phyloP scores from a whole-genome alignment of 2,888 invertebrate species.

The Eristalinus sepulchralis region DNA sequence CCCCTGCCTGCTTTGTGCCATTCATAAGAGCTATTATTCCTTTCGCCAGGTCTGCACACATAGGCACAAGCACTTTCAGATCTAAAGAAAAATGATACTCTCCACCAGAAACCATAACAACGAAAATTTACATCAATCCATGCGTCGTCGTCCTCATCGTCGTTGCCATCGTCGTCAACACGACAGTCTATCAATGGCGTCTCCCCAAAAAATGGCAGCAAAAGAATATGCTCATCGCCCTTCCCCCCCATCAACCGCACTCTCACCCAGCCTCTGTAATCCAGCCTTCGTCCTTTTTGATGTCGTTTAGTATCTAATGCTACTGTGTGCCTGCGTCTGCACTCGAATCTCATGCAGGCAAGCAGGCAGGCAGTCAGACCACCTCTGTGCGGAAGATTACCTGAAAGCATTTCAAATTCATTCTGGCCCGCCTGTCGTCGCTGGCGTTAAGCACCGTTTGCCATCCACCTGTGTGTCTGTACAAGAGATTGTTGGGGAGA shows the following conservation, averaged over 20 bases:
- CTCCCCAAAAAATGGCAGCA: not conserved
- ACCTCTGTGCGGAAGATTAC: slow-evolving; percentile 55
- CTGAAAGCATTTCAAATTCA: slow-evolving; percentile 53
- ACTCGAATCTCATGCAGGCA: slow-evolving; percentile 3
- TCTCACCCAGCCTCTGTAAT: not conserved
- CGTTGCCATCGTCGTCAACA: not conserved
- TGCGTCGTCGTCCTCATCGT: slow-evolving; percentile 24
- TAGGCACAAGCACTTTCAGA: not conserved
- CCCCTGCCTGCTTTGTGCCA: not conserved
- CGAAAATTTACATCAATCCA: slow-evolving; percentile 43
- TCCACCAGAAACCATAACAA: slow-evolving; percentile 41
- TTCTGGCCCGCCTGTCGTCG: slow-evolving; percentile 34
- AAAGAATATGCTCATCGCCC: slow-evolving; percentile 7
- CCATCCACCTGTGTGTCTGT: slow-evolving; percentile 16
- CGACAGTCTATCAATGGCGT: slow-evolving; percentile 46
- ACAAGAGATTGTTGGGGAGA: not conserved
- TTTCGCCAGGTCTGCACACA: not conserved
- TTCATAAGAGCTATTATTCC: slow-evolving; percentile 24
- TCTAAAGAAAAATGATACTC: not conserved
- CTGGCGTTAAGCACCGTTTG: slow-evolving; percentile 47
- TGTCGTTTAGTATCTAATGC: slow-evolving; percentile 42
- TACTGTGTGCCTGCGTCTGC: not conserved
- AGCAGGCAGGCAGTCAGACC: slow-evolving; percentile 9
- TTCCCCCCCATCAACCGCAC: not conserved
- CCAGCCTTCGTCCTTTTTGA: slow-evolving; percentile 21